Evolutionary conservation across 2,797 vertebrate genomes (phyloP).

Genomic region (Borostomias antarcticus): DNA sequence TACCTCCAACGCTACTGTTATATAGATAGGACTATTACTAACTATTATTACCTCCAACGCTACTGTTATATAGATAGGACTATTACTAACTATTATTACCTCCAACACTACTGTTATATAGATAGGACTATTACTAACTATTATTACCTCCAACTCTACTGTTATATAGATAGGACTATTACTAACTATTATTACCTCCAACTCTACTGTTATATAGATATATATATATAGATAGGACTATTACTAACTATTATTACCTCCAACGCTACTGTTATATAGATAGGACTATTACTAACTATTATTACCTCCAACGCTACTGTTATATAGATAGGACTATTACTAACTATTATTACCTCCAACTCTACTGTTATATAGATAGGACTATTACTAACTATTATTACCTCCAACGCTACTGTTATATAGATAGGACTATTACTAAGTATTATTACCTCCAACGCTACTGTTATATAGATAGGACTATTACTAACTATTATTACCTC

Average conservation of each 20-base stretch:
- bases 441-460: background rate
- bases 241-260: background rate
- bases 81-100: background rate
- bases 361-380: conserved; percentile 2
- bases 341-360: background rate
- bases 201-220: conserved; percentile 2
- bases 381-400: background rate
- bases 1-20: background rate
- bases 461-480: conserved; percentile 10
- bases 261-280: conserved; percentile 1
- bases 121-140: background rate
- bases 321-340: conserved; percentile 5
- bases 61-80: conserved; percentile 5
- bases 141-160: background rate
- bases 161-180: conserved; percentile 8
- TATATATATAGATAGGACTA: too few relatives aligned
- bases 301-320: background rate
- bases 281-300: background rate
- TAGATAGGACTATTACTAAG: background rate
- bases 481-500: background rate
- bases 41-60: background rate
- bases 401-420: background rate
- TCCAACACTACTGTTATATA: background rate
- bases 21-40: background rate
- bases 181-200: background rate